Conservation (phyloP, 53 echinoderm and acorn worm genomes). For the Paracentrotus lividus region DNA sequence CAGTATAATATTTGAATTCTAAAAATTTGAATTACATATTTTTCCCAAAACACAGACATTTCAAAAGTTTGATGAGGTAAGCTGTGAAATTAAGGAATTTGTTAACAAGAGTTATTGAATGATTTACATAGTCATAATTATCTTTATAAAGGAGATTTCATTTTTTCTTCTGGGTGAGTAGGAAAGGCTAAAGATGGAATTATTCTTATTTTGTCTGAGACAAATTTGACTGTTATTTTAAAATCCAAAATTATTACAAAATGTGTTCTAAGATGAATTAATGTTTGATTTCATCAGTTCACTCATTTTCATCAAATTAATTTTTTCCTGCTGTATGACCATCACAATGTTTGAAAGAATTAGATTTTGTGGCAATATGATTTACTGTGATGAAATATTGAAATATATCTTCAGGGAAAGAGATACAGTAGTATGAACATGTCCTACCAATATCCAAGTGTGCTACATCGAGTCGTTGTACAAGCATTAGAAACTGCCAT, state of each 20-base stretch:
- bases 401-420: not conserved
- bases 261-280: not conserved
- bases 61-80: too few species aligned
- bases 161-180: too few species aligned
- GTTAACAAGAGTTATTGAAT: too few species aligned
- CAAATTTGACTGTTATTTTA: too few species aligned
- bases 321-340: not conserved
- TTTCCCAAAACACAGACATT: not conserved
- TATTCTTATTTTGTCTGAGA: too few species aligned
- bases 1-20: not conserved
- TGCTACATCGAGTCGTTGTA: not conserved
- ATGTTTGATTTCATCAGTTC: not conserved
- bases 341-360: not conserved
- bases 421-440: not conserved
- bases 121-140: not conserved
- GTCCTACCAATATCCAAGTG: not conserved
- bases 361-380: not conserved
- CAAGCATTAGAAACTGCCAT: not conserved
- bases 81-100: too few species aligned
- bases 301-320: not conserved
- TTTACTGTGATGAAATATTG: not conserved
- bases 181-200: too few species aligned
- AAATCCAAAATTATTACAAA: too few species aligned
- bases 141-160: not conserved
- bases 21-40: not conserved